Evolutionary conservation across 2,888 invertebrate species (phyloP), one percentile per base, ranked within the genome.

Genomic region (Clepsis dumicolana): DNA sequence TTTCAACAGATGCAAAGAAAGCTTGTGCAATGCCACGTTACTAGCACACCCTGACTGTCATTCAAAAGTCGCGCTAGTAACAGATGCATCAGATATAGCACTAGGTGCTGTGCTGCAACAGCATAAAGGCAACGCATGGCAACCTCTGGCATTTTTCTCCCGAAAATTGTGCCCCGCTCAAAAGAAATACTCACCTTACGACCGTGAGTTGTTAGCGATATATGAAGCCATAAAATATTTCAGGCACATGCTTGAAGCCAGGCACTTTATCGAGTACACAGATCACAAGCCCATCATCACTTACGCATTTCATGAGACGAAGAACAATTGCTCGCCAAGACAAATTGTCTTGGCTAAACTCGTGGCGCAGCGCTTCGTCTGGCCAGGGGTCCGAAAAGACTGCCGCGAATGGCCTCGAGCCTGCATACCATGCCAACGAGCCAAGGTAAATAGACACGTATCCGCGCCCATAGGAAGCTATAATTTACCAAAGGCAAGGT

Each of bases 321-420:
- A 73, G 1, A 80, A 81, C 2, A 53, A 63, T 21, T 73, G 73
- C 7, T 71, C 80, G 0, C 82, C 81, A 0, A 61, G 82, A 2
- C 82, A 85, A 59, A 80, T 4, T 78, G 84, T 5, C 71, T 88
- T 0, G 74, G 75, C 44, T 79, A 72, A n/a, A n/a, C n/a, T n/a
- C 18, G 80, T 83, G n/a, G 52, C 74, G 2, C 78, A 84, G 65
- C 75, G 83, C 0, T 88, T 77, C 52, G 81, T 88, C 0, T 88
- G 87, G 87, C 85, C 85, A 0, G 74, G 74, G 0, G 75, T 88
- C 0, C 76, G 80, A 0, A 71, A 70, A 7, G 84, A 89, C 62
- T 81, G 78, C 61, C 57, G 77, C 0, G 54, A 70, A 0, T 88
- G 85, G 86, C 73, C 80, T 1, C 74, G 73, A 4, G 52, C 71